Evolutionary conservation across 2,888 invertebrate genomes (phyloP), one percentile per base, ranked within the genome.

Genomic region (Acanthoscelides obtectus): DNA sequence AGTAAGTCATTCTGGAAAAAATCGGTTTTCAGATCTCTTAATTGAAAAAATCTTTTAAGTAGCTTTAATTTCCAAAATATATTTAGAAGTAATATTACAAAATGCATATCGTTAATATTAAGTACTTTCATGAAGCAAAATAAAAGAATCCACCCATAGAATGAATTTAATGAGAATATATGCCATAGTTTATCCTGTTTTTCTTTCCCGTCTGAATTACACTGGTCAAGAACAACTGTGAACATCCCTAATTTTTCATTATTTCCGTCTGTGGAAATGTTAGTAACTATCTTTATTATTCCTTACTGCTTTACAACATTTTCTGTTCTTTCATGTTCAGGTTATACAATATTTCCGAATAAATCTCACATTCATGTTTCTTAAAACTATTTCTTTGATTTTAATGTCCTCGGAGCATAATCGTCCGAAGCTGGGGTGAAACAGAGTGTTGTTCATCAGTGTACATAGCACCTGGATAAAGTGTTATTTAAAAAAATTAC

Each of bases 91-190:
- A 81, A 82, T 77, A 76, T 80, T 79, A 80, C 77, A 78, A 81
- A 81, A 82, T 81, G 82, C 84, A 84, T 84, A 84, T 84, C 84
- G 84, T 82, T 83, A 83, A 79, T 78, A 78, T 77, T 82, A 83
- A 81, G 80, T 80, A 77, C 79, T 76, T 80, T 79, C 45, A 45
- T 12, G 45, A 45, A 45, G 78, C 79, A 78, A 78, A 78, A 76
- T 77, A 79, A 76, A 77, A 76, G 78, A 81, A 79, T 82, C 81
- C 83, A 82, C 81, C 82, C 82, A 81, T 79, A 76, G 76, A 76
- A 75, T 75, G 74, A 75, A 77, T 74, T 73, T 75, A 77, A 45
- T 45, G 45, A 45, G 70, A 75, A 76, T 77, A 75, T 78, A 76
- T 75, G 78, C 78, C 79, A 79, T 77, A 77, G 72, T 77, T 77